phyloP scores from a whole-genome alignment of 2,888 invertebrate genomes.

The Drosophila emarginata region DNA sequence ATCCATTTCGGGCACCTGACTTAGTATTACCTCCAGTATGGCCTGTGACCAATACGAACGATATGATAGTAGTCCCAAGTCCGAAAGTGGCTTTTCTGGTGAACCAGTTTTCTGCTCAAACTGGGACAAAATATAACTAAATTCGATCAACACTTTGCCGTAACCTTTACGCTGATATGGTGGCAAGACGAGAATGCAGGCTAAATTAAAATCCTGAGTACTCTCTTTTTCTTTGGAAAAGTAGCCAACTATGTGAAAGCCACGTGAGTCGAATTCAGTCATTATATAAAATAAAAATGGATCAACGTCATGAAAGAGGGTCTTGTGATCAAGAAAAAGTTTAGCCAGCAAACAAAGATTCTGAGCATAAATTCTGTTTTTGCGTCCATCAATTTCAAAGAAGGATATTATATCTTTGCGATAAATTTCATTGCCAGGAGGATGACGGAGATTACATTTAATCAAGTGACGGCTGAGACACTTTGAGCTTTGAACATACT shows the following conservation, averaged over 20 bases:
- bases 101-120: constrained; percentile 99
- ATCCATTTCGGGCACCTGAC: constrained; percentile 92
- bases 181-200: constrained; percentile 98
- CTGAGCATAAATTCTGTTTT: constrained; percentile 98
- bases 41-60: constrained; percentile 99
- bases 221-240: constrained; percentile 99
- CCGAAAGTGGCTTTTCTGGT: constrained; percentile 98
- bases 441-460: constrained; percentile 92
- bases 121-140: constrained; percentile 99
- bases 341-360: constrained; percentile 97
- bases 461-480: constrained; percentile 94
- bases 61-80: constrained; percentile 97
- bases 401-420: constrained; percentile 96
- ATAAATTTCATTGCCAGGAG: constrained; percentile 99
- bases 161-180: constrained; percentile 99
- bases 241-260: constrained; percentile 99
- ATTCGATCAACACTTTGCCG: constrained; percentile 99
- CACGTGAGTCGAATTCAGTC: constrained; percentile 92
- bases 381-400: constrained; percentile 98
- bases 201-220: constrained; percentile 99
- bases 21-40: constrained; percentile 95
- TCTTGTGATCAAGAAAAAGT: constrained; percentile 98
- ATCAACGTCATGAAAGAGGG: constrained; percentile 99
- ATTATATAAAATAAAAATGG: constrained; percentile 98
- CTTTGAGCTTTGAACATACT: constrained; percentile 97